Percentiles rank a stretch among this genome's conserved stretches.
Conservation (phyloP, 1,140 invertebrate species). For the Drosophila santomea region DNA sequence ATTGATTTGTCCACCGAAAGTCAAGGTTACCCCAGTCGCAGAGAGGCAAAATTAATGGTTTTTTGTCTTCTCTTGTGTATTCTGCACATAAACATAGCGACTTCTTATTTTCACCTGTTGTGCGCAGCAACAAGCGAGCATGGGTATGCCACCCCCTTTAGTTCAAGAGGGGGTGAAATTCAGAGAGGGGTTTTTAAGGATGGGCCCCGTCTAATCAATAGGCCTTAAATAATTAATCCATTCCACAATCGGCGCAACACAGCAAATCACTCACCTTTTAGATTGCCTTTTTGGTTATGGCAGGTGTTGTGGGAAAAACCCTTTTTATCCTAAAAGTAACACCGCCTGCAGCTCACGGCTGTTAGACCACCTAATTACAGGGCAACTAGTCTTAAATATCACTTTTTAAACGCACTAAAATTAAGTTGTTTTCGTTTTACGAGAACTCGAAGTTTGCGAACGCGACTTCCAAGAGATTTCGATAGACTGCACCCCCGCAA, state of each 20-base stretch:
- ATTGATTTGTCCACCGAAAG: constrained; percentile 20
- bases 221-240: constrained; percentile 28
- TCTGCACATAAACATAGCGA: constrained; percentile 8
- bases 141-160: not conserved
- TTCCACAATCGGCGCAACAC: not conserved
- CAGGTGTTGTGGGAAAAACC: not conserved
- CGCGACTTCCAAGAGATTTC: constrained; percentile 8
- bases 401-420: constrained; percentile 2
- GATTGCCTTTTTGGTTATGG: constrained; percentile 35
- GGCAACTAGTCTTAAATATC: constrained; percentile 2
- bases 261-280: constrained; percentile 21
- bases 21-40: not conserved
- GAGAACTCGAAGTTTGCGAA: constrained; percentile 13
- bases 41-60: not conserved
- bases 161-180: not conserved
- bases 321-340: not conserved
- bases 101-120: constrained; percentile 63
- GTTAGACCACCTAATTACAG: not conserved
- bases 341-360: constrained; percentile 23
- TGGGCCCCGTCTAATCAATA: constrained; percentile 27
- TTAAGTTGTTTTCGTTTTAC: constrained; percentile 19
- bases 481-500: constrained; percentile 1
- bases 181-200: constrained; percentile 6
- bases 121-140: constrained; percentile 56
- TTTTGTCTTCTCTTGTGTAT: not conserved